Percentiles rank a stretch among this genome's conserved stretches.
These are phyloP conservation scores for Mormyrus iriodes DNA, from an alignment of 2,113 vertebrate species.

Conservation along the genomic window DNA sequence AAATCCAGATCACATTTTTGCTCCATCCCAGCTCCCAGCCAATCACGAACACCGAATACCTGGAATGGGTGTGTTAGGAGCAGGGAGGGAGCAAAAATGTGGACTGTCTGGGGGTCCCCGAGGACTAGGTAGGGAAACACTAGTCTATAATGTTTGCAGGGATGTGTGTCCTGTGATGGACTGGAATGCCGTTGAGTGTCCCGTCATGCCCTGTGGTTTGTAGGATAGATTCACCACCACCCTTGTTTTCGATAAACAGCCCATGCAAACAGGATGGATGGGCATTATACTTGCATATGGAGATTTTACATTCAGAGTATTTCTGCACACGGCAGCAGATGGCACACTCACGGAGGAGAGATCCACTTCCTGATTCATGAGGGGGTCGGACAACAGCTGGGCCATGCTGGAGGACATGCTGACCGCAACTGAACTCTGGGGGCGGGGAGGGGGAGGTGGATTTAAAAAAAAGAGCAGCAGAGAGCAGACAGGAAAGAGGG, in stretches of 20 bases:
- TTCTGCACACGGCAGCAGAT: background rate
- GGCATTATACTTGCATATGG: background rate
- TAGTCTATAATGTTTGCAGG: background rate
- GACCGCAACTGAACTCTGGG: conserved; percentile 15
- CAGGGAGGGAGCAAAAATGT: background rate
- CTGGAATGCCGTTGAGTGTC: background rate
- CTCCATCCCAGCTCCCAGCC: background rate
- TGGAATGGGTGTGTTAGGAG: background rate
- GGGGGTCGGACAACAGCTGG: conserved; percentile 39
- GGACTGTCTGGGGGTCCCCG: background rate
- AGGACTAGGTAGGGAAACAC: background rate
- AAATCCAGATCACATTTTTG: background rate
- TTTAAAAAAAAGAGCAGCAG: background rate
- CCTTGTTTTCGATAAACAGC: background rate
- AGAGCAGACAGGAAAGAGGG: background rate
- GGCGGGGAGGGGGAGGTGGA: background rate
- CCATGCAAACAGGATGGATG: background rate
- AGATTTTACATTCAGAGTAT: background rate
- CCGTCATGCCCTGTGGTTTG: background rate
- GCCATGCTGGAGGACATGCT: conserved; percentile 43
- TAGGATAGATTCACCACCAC: background rate
- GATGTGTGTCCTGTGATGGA: background rate
- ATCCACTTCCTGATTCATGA: conserved; percentile 43
- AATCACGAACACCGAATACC: background rate
- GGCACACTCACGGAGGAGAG: conserved; percentile 35